Evolutionary conservation across 2,888 invertebrate genomes (phyloP).

Genomic region (Ichneumoninae sp.): DNA sequence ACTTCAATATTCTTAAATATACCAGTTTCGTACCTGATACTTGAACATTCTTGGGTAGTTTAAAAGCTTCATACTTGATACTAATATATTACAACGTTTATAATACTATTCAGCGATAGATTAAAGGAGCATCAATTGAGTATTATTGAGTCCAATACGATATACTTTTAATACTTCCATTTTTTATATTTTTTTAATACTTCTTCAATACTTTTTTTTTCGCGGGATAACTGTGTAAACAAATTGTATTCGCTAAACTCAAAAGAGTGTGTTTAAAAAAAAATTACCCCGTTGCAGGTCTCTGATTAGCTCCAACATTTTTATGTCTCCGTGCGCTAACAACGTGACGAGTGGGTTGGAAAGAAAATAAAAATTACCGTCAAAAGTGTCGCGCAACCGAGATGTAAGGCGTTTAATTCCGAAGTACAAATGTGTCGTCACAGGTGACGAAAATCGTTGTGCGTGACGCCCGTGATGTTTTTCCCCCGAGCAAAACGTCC

Average conservation of each 20-base stretch:
- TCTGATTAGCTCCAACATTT: neutral
- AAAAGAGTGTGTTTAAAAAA: neutral
- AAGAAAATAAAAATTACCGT: neutral
- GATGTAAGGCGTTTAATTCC: neutral
- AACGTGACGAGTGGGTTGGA: neutral
- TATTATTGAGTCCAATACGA: no score
- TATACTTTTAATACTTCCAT: no score
- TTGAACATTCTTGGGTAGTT: no score
- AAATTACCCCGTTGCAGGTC: neutral
- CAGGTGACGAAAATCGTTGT: neutral
- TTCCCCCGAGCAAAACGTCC: neutral
- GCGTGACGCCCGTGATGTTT: neutral
- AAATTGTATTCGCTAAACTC: neutral
- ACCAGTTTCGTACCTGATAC: no score
- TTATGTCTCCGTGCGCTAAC: neutral
- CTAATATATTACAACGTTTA: no score
- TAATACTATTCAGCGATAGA: no score
- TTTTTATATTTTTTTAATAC: no score
- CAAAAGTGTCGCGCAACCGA: neutral
- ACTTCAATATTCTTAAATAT: no score
- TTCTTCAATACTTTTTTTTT: no score
- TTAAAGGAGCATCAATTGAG: no score
- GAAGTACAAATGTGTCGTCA: neutral
- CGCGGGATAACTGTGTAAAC: no score
- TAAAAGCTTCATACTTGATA: no score